A percentile compares a stretch with the other conserved stretches of the same genome.
Conservation (phyloP, 2,797 vertebrate genomes). For the Pyrocephalus nanus region DNA sequence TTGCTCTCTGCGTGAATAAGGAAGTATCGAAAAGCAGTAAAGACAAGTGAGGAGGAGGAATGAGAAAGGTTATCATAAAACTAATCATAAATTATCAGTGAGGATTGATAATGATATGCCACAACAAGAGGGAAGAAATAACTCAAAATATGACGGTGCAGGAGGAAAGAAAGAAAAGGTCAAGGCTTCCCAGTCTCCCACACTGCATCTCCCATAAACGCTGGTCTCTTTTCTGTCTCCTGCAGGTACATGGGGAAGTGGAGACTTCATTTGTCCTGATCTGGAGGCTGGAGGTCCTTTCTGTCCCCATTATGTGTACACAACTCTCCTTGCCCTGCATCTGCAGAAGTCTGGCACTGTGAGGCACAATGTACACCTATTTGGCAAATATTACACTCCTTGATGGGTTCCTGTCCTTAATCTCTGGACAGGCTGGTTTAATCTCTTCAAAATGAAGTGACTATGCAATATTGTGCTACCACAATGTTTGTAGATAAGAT, state of each 20-base stretch:
- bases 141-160: background rate
- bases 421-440: background rate
- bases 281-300: background rate
- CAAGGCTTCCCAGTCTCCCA: background rate
- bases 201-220: rapidly evolving
- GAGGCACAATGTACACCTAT: too few relatives aligned
- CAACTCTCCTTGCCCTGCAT: background rate
- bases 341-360: background rate
- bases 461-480: background rate
- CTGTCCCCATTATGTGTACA: background rate
- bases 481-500: background rate
- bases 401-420: background rate
- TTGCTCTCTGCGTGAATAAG: background rate
- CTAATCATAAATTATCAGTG: background rate
- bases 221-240: background rate
- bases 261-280: background rate
- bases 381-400: rapidly evolving
- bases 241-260: background rate
- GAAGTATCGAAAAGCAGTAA: background rate
- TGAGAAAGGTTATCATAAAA: background rate
- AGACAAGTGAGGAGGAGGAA: background rate
- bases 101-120: background rate
- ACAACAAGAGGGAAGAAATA: background rate
- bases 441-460: background rate
- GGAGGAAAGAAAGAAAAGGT: background rate